Evolutionary conservation across 2,888 invertebrate genomes (phyloP), one percentile per base, ranked within the genome.

Genomic region (Lasius platythorax): DNA sequence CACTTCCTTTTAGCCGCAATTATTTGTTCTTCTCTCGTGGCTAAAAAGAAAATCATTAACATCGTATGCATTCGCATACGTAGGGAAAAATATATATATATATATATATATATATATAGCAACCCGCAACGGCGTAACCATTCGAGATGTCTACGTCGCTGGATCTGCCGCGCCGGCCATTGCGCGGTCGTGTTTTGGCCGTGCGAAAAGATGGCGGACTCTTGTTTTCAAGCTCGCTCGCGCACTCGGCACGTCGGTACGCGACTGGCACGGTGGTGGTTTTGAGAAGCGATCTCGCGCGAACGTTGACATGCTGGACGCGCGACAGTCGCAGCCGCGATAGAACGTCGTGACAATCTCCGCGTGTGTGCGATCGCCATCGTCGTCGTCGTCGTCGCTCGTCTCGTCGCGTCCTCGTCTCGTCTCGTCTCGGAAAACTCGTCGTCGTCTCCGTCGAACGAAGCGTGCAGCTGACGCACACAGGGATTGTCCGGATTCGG

Each of bases 171-270:
- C 83, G 89, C 91, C 91, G 90, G 92, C 93, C 92, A 93, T 92
- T 92, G 93, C 91, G 90, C 92, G 92, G 87, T 90, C 90, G 91
- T 93, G 92, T 94, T 93, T 93, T 93, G 91, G 87, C 92, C 87
- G 28, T 40, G 86, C 63, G 85, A 86, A 94, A 94, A 94, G 91
- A 94, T 94, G 94, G 94, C 94, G 91, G 93, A 93, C 76, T 86
- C 88, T 92, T 93, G 91, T 93, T 93, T 92, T 93, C 89, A 91
- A 90, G 91, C 91, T 90, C 83, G 87, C 88, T 89, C 87, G 63
- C 72, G 87, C 33, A 68, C 28, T 76, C 86, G 81, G 85, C 82
- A 46, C 73, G 46, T 61, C 85, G 84, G 75, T 73, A 33, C 9
- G 67, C 75, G 23, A 11, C 12, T 23, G n/a, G 28, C 30, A 50